Evolutionary conservation across 2,888 invertebrate genomes (phyloP).

Genomic region (Drosophila birchii): DNA sequence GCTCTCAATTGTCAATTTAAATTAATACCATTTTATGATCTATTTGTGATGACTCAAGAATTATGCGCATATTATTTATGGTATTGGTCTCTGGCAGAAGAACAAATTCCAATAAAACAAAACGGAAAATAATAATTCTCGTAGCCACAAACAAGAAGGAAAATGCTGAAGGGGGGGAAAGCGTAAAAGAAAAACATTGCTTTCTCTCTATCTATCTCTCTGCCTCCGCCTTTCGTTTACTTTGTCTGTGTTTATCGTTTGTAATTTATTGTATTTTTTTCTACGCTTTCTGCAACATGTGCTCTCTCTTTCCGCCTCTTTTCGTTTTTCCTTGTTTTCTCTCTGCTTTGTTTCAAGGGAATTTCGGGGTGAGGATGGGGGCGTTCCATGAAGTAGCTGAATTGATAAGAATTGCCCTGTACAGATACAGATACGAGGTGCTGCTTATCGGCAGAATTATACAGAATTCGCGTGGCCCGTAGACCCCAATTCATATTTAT

Average conservation of each 20-base stretch:
- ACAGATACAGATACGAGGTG: conserved; percentile 26
- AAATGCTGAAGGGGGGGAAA: conserved; percentile 13
- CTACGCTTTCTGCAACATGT: conserved; percentile 38
- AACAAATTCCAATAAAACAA: conserved; percentile 21
- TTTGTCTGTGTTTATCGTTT: conserved; percentile 37
- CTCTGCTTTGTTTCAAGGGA: background rate
- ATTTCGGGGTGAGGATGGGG: background rate
- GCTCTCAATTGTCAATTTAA: background rate
- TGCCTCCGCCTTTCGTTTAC: conserved; percentile 18
- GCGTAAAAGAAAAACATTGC: conserved; percentile 14
- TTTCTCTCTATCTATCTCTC: conserved; percentile 7
- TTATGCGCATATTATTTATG: conserved; percentile 24
- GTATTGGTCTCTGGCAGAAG: conserved; percentile 5
- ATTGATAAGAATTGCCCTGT: conserved; percentile 27
- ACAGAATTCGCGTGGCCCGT: conserved; percentile 7
- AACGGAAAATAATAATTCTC: conserved; percentile 28
- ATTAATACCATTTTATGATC: background rate
- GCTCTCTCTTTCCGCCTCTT: conserved; percentile 11
- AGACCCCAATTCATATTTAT: background rate
- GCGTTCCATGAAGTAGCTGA: conserved; percentile 1
- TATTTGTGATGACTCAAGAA: conserved; percentile 14
- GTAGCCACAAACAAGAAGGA: background rate
- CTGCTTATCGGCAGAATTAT: conserved; percentile 18
- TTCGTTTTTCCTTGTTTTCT: background rate
- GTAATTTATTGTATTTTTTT: conserved; percentile 43